These are phyloP conservation scores for Petrocephalus sullivani DNA, from an alignment of 2,797 vertebrate genomes.

Conservation along the genomic window DNA sequence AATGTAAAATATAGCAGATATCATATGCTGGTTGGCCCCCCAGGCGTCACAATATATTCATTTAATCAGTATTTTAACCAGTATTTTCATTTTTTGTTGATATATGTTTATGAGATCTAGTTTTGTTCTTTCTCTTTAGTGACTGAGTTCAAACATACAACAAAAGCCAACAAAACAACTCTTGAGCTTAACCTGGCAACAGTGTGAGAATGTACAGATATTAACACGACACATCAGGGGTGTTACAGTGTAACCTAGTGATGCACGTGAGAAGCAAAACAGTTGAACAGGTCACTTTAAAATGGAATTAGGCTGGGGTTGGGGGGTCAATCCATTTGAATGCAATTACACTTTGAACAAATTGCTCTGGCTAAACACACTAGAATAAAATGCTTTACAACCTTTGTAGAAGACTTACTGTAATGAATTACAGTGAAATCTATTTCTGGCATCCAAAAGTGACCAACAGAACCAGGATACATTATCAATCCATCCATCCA, in stretches of 20 bases:
- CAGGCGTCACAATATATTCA: not conserved
- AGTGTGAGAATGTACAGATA: not conserved
- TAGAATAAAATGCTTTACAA: slow-evolving; percentile 9
- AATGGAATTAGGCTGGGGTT: not conserved
- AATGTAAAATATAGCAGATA: not conserved
- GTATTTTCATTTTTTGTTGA: not conserved
- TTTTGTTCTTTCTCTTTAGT: not conserved
- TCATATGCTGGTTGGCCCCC: not conserved
- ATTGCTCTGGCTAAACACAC: not conserved
- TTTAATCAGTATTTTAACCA: not conserved
- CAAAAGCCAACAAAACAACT: not conserved
- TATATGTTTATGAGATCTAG: not conserved
- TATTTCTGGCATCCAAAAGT: slow-evolving; percentile 8
- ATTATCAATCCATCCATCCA: not conserved
- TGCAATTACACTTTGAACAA: slow-evolving; percentile 16
- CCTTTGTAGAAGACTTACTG: not conserved
- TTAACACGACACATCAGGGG: not conserved
- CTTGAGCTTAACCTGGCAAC: no score
- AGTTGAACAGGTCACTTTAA: slow-evolving; percentile 5
- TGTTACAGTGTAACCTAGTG: not conserved
- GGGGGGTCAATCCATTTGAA: not conserved
- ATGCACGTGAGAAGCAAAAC: not conserved
- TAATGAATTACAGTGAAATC: slow-evolving; percentile 11
- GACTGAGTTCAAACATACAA: not conserved
- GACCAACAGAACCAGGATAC: not conserved